A percentile compares a stretch with the other conserved stretches of the same genome.
phyloP scores from a whole-genome alignment of 2,797 vertebrate species.

The Cryptoprocta ferox region DNA sequence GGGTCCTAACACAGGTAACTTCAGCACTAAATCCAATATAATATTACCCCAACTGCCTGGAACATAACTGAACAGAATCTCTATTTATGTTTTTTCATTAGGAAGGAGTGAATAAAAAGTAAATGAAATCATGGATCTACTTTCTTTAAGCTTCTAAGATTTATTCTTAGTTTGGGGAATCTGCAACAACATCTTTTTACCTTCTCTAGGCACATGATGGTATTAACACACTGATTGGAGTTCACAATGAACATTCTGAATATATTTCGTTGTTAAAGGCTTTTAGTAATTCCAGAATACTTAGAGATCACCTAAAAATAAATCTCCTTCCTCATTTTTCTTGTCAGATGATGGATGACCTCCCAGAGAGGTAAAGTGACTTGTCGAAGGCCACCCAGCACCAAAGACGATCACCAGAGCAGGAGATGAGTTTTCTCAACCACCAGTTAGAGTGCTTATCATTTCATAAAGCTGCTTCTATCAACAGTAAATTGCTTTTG shows the following conservation, averaged over 20 bases:
- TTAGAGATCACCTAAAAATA: neutral
- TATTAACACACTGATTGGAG: neutral
- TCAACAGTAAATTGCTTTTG: neutral
- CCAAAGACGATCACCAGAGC: neutral
- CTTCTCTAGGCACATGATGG: neutral
- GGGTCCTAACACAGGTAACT: neutral
- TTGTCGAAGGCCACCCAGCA: neutral
- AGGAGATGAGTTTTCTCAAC: neutral
- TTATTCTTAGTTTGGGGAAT: neutral
- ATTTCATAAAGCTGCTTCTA: neutral
- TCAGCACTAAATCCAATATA: neutral
- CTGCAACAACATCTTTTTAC: neutral
- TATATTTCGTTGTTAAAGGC: neutral
- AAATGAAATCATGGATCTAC: neutral
- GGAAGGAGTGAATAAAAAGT: neutral
- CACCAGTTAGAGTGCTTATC: neutral
- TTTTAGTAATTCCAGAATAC: neutral
- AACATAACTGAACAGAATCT: neutral
- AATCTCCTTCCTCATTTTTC: neutral
- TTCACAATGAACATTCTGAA: neutral
- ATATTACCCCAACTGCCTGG: neutral
- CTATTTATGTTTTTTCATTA: neutral
- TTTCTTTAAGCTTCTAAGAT: neutral
- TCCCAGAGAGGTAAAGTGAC: neutral
- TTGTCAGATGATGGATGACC: neutral